A percentile compares a stretch with the other conserved stretches of the same genome.
These are phyloP conservation scores for Melanostigma gelatinosum DNA, from an alignment of 2,113 vertebrate genomes.

Conservation along the genomic window DNA sequence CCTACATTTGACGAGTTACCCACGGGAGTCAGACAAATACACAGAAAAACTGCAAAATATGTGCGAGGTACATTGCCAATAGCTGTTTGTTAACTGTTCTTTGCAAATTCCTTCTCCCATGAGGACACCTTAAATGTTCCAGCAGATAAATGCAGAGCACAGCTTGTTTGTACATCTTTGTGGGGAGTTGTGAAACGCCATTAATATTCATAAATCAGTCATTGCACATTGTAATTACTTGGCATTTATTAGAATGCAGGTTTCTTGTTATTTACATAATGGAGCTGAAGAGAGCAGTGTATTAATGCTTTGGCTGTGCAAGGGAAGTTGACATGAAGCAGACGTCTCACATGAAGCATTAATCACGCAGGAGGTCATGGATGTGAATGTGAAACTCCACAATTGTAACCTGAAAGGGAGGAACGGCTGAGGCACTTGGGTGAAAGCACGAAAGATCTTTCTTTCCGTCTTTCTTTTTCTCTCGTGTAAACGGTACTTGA, in stretches of 20 bases:
- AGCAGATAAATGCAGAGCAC: conserved; percentile 34
- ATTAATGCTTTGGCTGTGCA: not conserved
- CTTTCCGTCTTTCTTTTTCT: not conserved
- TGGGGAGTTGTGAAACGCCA: conserved; percentile 12
- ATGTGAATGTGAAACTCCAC: not conserved
- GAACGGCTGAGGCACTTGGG: not conserved
- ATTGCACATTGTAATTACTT: conserved; percentile 58
- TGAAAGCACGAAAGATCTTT: not conserved
- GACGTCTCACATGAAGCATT: not conserved
- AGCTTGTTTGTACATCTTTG: conserved; percentile 38
- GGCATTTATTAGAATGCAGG: conserved; percentile 43
- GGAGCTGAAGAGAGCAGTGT: conserved; percentile 3
- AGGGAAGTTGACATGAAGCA: not conserved
- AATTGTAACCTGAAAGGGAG: not conserved
- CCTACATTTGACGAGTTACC: not conserved
- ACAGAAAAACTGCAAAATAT: not conserved
- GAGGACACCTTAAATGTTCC: conserved; percentile 32
- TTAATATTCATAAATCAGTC: conserved; percentile 63
- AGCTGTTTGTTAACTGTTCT: conserved; percentile 8
- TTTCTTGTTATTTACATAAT: conserved; percentile 32
- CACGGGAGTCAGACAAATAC: not conserved
- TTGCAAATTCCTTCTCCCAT: conserved; percentile 9
- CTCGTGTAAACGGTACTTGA: not conserved
- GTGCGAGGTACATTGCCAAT: not conserved
- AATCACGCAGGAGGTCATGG: not conserved